phyloP scores from a whole-genome alignment of 2,888 invertebrate genomes.

The Dorcus hopei region DNA sequence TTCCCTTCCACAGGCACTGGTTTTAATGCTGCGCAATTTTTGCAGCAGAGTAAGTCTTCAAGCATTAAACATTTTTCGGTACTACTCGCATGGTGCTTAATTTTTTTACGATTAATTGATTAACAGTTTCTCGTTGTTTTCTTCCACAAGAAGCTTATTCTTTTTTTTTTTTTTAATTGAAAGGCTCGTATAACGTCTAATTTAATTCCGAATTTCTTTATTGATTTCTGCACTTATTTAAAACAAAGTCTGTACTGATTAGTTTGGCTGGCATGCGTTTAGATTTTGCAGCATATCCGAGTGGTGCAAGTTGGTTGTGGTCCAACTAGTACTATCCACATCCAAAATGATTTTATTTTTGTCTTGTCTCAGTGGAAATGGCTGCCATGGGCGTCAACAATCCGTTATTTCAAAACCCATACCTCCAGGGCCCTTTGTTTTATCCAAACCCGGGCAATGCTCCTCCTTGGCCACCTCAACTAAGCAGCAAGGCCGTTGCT shows the following conservation, averaged over 20 bases:
- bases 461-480: constrained; percentile 42
- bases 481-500: constrained; percentile 55
- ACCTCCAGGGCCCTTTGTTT: constrained; percentile 43
- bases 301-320: too few species aligned
- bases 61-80: not conserved
- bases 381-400: constrained; percentile 56
- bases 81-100: not conserved
- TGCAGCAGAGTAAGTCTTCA: constrained; percentile 77
- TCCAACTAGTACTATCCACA: too few species aligned
- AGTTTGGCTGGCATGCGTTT: too few species aligned
- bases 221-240: too few species aligned
- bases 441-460: constrained; percentile 33
- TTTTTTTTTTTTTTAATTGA: too few species aligned
- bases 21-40: constrained; percentile 73
- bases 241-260: too few species aligned
- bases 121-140: too few species aligned
- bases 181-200: too few species aligned
- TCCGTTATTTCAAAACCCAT: constrained; percentile 44
- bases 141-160: too few species aligned
- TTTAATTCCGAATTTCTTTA: too few species aligned
- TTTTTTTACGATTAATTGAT: not conserved
- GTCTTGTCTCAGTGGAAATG: constrained; percentile 59
- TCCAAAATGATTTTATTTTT: too few species aligned
- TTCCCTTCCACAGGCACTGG: constrained; percentile 45
- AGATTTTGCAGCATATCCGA: too few species aligned